These are phyloP conservation scores for Polia nebulosa DNA, from an alignment of 2,888 invertebrate species.

Conservation along the genomic window DNA sequence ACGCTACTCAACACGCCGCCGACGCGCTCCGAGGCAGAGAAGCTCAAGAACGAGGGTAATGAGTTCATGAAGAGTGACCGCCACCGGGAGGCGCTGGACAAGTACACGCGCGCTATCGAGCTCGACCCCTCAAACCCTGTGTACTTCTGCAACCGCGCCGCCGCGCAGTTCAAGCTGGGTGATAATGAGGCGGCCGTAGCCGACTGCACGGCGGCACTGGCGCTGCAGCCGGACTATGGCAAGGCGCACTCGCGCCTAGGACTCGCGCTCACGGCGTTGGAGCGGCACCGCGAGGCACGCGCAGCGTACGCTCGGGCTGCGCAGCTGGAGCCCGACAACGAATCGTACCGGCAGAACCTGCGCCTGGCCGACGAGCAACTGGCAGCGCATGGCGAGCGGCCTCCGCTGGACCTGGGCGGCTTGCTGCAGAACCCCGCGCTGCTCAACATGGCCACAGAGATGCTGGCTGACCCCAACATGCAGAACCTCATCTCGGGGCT, in stretches of 20 bases:
- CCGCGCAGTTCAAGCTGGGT: constrained; percentile 97
- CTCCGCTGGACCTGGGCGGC: constrained; percentile 91
- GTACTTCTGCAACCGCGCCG: constrained; percentile 99
- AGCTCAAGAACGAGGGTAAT: constrained; percentile 96
- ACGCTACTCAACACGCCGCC: constrained; percentile 39
- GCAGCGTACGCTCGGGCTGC: constrained; percentile 97
- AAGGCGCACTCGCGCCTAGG: constrained; percentile 99
- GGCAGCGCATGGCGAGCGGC: constrained; percentile 92
- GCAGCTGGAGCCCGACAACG: constrained; percentile 97
- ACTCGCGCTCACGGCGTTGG: constrained; percentile 96
- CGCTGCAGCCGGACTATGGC: constrained; percentile 97
- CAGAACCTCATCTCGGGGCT: constrained; percentile 93
- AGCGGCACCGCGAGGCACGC: constrained; percentile 95
- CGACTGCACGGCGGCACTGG: constrained; percentile 97
- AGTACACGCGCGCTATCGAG: constrained; percentile 97
- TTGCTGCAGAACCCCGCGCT: constrained; percentile 95
- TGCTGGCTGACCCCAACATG: constrained; percentile 96
- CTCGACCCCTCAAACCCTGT: constrained; percentile 97
- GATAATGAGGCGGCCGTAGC: constrained; percentile 96
- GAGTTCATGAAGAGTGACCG: constrained; percentile 96
- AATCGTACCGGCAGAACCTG: constrained; percentile 96
- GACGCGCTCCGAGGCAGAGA: constrained; percentile 93
- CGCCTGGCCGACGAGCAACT: constrained; percentile 94
- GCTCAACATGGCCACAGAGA: constrained; percentile 95
- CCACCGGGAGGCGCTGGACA: constrained; percentile 95